Base-by-base conservation (phyloP, 37 sponge, comb jelly and placozoan genomes). In the Agelas oroides region DNA sequence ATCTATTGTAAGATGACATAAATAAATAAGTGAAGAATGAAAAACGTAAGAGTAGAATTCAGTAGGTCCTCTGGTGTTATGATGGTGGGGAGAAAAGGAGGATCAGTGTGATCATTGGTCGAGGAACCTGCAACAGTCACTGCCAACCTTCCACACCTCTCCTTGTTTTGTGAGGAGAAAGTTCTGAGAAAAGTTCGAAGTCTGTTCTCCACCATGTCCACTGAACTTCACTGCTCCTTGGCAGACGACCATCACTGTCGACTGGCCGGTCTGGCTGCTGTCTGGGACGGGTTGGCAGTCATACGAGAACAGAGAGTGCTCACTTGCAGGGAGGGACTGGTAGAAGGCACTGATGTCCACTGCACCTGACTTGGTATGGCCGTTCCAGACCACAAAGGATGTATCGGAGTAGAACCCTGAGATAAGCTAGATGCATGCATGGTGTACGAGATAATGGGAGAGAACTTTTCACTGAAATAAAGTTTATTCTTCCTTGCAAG, bases 301-400 rank as follows among this genome's bases (percentile, higher is more conserved):
- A 20, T 90, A 78, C 13, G 76, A 71, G 37, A n/a, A 30, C 14
- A 94, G 28, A 13, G 31, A 53, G 57, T 94, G 91, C 38, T 80
- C 66, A 23, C 84, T 86, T 36, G 37, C n/a, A 2, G 94, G 94
- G 8, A 94, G 76, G 19, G 79, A 70, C 76, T 90, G 94, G 69
- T 89, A 90, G 61, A 94, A 86, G 32, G 19, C 35, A 41, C 39
- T 90, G 46, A 94, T 90, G 46, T 73, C 60, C 39, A 5, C 53
- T 1, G 58, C 58, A 19, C 94, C 94, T 23, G 79, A 64, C 15
- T 78, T 58, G 13, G 79, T 56, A 39, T 90, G 52, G 13, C 94
- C 94, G 62, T 94, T 90, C 94, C 94, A 94, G 18, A 94, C 78
- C 55, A 90, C 52, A 52, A 86, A 31, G 23, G 94, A 94, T 27